Evolutionary conservation across 2,113 vertebrate genomes (phyloP), one percentile per base, ranked within the genome.

Genomic region (Tupaia chinensis): DNA sequence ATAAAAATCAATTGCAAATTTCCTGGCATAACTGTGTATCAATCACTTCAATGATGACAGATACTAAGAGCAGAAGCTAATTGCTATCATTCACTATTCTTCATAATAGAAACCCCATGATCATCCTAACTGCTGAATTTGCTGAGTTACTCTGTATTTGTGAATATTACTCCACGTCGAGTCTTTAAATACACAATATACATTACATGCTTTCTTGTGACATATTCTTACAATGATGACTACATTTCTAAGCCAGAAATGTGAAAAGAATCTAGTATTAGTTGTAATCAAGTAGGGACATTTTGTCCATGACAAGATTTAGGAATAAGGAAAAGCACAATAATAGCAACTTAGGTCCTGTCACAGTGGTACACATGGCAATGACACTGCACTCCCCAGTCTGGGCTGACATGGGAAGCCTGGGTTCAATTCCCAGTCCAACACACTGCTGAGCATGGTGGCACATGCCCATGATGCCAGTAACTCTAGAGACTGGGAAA

Each of bases 1-100:
- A 61, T 73, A 93, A 93, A 97, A 93, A 70, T 77, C 82, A 77
- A 63, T 73, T 84, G 27, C 76, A 84, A 85, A 70, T 77, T 93
- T 94, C 23, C 29, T 22, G 22, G 27, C 56, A 85, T 61, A 7
- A 63, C 5, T 27, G 5, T 76, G n/a, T 32, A 85, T 81, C 23
- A 53, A 74, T 60, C 54, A 69, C 23, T 92, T 68, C 54, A 54
- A 56, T 54, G 86, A 80, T 15, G 22, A 69, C 22, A 20, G 5
- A 72, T 27, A 12, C 1, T 63, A 79, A 69, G 78, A 77, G 90
- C 32, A 93, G 9, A 84, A 44, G 29, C 9, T 86, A 69, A 65
- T 19, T 78, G 19, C n/a, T 86, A 56, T 44, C 29, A 13, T 73
- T 54, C 29, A 89, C 89, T 66, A 68, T 53, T 12, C 1, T 70